phyloP scores from a whole-genome alignment of 2,888 invertebrate species.

The Drosophila yooni region DNA sequence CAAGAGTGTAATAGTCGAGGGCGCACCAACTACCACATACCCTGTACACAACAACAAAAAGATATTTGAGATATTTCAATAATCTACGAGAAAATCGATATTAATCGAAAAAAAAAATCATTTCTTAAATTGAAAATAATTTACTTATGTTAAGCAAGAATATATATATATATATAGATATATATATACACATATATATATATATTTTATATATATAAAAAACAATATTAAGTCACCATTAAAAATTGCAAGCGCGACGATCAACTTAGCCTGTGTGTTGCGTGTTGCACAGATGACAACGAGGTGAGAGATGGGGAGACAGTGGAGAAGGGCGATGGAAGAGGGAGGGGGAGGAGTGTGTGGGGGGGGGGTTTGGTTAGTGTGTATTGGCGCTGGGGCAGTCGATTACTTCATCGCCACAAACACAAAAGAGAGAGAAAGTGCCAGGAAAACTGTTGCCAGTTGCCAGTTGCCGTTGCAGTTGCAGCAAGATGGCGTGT shows the following conservation, averaged over 20 bases:
- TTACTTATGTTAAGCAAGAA: not conserved
- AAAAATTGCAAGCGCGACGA: constrained; percentile 47
- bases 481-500: constrained; percentile 73
- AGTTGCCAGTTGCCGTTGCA: constrained; percentile 34
- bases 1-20: not conserved
- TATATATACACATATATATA: not conserved
- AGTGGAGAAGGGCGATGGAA: not conserved
- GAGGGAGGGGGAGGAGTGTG: not conserved
- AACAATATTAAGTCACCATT: constrained; percentile 56
- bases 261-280: constrained; percentile 47
- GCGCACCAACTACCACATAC: not conserved
- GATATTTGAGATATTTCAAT: not conserved
- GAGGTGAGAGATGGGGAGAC: not conserved
- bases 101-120: not conserved
- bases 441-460: constrained; percentile 68
- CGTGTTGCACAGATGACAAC: constrained; percentile 22
- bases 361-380: not conserved
- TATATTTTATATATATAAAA: not conserved
- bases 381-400: constrained; percentile 23
- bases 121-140: not conserved
- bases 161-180: not conserved
- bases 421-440: constrained; percentile 63
- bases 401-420: constrained; percentile 70
- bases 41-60: not conserved
- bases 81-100: not conserved